Evolutionary conservation across 2,797 vertebrate species (phyloP), one percentile per base, ranked within the genome.

Genomic region (Decapterus maruadsi): DNA sequence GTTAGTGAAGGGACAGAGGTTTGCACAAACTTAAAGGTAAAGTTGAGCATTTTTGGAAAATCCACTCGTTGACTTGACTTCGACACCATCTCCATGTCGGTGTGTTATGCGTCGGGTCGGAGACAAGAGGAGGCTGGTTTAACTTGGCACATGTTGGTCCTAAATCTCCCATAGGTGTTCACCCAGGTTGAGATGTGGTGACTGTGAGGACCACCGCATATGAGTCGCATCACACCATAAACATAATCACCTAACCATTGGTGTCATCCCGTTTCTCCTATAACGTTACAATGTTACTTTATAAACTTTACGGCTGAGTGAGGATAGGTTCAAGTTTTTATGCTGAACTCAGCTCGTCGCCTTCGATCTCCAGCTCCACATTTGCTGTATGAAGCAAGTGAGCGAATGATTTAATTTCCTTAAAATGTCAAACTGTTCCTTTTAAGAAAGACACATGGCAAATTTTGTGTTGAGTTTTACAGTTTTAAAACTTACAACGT

Each of bases 1-100:
- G 60, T n/a, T 58, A 63, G 43, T 77, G 46, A 85, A 51, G 85
- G 88, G 91, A 90, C 82, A 91, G 90, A 89, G 75, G 88, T 55
- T 92, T 82, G 86, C 57, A 86, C 65, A 54, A 7, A 36, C 6
- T 8, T 36, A 36, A 36, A 22, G 12, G 69, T 80, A n/a, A 60
- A 2, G 31, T 55, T 69, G 4, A 22, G 60, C 60, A 62, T 72
- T 75, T 68, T 68, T 46, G 12, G 40, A 4, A 68, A 64, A 72
- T 54, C 1, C 2, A 11, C 31, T 70, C 11, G 2, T 64, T 56
- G 0, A 5, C 16, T 64, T 71, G 60, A 26, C 26, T 26, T 26
- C 26, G 26, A 26, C 26, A 26, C 54, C 19, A 0, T 0, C 65
- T 10, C 36, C 20, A 3, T 42, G 40, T 68, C 19, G 59, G 17